phyloP scores from a whole-genome alignment of 2,113 vertebrate genomes.

The Saimiri boliviensis region DNA sequence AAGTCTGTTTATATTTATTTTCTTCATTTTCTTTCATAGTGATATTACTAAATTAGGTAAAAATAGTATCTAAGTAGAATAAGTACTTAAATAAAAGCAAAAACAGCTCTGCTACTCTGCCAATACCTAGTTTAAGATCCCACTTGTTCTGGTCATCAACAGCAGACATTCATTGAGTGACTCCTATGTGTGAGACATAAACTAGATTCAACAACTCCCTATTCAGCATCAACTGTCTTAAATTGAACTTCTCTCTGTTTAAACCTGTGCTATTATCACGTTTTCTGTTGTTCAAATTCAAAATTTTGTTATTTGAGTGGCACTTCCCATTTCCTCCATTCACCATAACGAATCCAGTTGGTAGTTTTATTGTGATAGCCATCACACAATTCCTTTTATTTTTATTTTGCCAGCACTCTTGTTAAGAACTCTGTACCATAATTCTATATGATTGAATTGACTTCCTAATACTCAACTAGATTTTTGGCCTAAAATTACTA shows the following conservation, averaged over 20 bases:
- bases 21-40: background rate
- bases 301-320: background rate
- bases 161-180: background rate
- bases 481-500: background rate
- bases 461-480: background rate
- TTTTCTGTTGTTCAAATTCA: background rate
- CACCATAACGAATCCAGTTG: background rate
- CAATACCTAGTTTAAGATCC: background rate
- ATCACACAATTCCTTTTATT: background rate
- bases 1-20: background rate
- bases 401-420: background rate
- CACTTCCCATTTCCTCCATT: background rate
- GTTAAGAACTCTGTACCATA: background rate
- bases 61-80: background rate
- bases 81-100: constrained; percentile 31
- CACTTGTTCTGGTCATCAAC: background rate
- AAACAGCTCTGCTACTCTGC: background rate
- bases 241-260: background rate
- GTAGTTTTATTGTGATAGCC: background rate
- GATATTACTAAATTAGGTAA: background rate
- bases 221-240: background rate
- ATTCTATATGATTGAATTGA: background rate
- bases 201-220: background rate
- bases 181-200: background rate
- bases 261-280: accelerated